Conservation (phyloP, 2,113 vertebrate species). For the Pedionomus torquatus region DNA sequence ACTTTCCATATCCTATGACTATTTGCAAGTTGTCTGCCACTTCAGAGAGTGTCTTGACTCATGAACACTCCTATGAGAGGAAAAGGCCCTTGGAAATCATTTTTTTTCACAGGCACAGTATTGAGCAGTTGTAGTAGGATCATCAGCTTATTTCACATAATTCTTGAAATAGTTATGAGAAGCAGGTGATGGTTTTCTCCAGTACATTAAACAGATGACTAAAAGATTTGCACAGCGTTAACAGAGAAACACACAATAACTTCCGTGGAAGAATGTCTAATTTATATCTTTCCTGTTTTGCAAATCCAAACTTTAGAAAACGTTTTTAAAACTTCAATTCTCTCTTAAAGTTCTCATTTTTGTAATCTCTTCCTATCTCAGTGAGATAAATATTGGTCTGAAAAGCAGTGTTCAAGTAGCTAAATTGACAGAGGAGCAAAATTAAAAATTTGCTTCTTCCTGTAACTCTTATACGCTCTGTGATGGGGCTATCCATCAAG, state of each 20-base stretch:
- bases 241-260: background rate
- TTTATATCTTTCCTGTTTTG: conserved; percentile 4
- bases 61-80: background rate
- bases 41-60: background rate
- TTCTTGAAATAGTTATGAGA: background rate
- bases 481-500: conserved; percentile 66
- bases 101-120: background rate
- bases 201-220: conserved; percentile 33
- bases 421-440: conserved; percentile 40
- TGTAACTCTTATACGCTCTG: background rate
- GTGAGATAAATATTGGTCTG: conserved; percentile 40
- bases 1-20: background rate
- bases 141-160: conserved; percentile 1
- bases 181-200: conserved; percentile 32
- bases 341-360: conserved; percentile 27
- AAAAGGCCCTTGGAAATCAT: background rate
- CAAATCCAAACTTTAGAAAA: conserved; percentile 40
- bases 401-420: conserved; percentile 15
- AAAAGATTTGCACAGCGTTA: conserved; percentile 31
- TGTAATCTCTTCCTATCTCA: conserved; percentile 41
- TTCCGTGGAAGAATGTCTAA: background rate
- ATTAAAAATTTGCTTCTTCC: conserved; percentile 60
- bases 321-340: background rate
- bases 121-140: background rate
- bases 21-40: background rate